Evolutionary conservation across 2,113 vertebrate species (phyloP).

Genomic region (Ictidomys tridecemlineatus): DNA sequence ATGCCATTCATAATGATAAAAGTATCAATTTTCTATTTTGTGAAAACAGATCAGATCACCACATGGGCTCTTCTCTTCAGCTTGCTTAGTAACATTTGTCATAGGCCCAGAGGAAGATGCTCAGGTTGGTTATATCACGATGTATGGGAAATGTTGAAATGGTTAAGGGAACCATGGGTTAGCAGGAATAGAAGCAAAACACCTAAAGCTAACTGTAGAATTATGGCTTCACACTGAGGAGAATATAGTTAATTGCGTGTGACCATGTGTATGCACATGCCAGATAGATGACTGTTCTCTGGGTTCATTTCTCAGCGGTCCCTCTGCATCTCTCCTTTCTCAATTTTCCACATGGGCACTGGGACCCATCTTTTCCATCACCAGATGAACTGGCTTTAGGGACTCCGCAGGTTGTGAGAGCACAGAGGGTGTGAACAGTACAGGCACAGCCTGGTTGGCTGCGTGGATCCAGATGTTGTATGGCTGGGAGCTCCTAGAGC

Average conservation of each 20-base stretch:
- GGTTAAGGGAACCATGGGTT: not conserved
- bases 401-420: not conserved
- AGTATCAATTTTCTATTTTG: not conserved
- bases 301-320: not conserved
- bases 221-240: not conserved
- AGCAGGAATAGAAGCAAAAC: not conserved
- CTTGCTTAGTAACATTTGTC: constrained; percentile 13
- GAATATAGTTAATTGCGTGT: not conserved
- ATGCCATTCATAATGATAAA: not conserved
- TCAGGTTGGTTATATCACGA: not conserved
- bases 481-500: not conserved
- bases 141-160: not conserved
- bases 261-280: too few species aligned
- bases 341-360: not conserved
- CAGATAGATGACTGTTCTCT: not conserved
- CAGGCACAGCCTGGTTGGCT: not conserved
- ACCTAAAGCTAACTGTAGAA: not conserved
- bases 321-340: not conserved
- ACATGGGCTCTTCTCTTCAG: not conserved
- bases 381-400: not conserved
- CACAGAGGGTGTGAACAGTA: not conserved
- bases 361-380: not conserved
- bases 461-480: not conserved
- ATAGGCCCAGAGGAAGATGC: not conserved
- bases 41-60: not conserved